Base-by-base conservation (phyloP, 2,113 vertebrate species). In the Ceuthmochares aereus region DNA sequence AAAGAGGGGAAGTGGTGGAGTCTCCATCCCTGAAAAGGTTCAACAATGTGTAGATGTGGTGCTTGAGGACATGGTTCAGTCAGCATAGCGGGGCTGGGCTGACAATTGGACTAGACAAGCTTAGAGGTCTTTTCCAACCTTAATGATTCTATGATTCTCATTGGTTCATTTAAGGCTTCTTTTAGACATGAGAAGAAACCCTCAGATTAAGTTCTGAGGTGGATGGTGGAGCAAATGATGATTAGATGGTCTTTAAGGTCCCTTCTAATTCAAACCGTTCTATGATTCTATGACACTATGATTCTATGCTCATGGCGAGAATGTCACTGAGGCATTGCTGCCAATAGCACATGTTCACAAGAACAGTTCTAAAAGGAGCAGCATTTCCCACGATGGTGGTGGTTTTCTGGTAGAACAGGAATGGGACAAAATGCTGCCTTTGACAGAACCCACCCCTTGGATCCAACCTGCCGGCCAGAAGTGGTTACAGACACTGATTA, bases 331-430 rank as follows among this genome's bases (percentile, higher is more conserved):
- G 32, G 12, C 18, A 4, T 10, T 4, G 25, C 45, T 56, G 47
- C 27, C 29, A 6, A 10, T 2, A 2, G 13, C 19, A 32, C 0
- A 0, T 30, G 40, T 32, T 16, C 16, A 14, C 0, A 2, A 12
- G 13, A 56, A 19, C 2, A 6, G 3, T 20, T 84, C 32, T 34
- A 23, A 27, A 58, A 55, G 70, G 5, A 78, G 25, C 43, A 64
- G 4, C 18, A 3, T 45, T 62, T 84, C 45, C 56, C 40, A 27
- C 27, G 27, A 25, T 0, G 1, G 30, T 1, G 1, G 29, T 37
- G 2, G 17, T 49, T 42, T 64, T 49, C 58, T 51, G 47, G 47
- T 27, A 37, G 18, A 68, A 58, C 2, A 18, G 2, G 29, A 47
- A 20, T 1, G 22, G 19, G n/a, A 4, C 26, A 32, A 84, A 76